Conservation (phyloP, 64 coral and sea anemone species). For the Pocillopora damicornis region DNA sequence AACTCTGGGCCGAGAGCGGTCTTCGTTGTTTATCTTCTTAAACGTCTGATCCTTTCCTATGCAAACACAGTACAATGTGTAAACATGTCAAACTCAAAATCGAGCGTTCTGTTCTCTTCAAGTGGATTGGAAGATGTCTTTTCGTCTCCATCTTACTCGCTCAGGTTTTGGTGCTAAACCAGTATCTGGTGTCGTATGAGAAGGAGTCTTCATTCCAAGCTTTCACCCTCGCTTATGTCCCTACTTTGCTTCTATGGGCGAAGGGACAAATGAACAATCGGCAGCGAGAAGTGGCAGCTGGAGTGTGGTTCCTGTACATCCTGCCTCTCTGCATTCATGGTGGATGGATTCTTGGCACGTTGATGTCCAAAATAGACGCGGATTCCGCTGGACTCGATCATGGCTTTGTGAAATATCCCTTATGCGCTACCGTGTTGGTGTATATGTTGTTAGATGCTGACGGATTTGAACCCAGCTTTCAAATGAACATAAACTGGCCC, state of each 20-base stretch:
- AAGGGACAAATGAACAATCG: conserved; percentile 31
- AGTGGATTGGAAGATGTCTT: conserved; percentile 28
- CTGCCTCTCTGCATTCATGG: conserved; percentile 27
- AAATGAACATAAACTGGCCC: conserved; percentile 26
- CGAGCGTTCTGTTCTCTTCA: conserved; percentile 6
- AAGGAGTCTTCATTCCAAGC: conserved; percentile 18
- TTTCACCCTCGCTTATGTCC: conserved; percentile 13
- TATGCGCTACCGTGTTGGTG: not conserved
- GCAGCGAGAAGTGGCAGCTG: conserved; percentile 20
- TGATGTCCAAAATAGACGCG: conserved; percentile 9
- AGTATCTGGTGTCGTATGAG: conserved; percentile 18
- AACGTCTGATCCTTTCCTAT: not conserved
- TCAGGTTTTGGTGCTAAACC: conserved; percentile 17
- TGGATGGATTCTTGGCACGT: conserved; percentile 21
- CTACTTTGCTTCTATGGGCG: conserved; percentile 16
- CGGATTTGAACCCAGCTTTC: not conserved
- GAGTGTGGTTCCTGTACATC: conserved; percentile 24
- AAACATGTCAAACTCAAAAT: not conserved
- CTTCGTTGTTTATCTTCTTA: conserved; percentile 11
- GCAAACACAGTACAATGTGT: conserved; percentile 34
- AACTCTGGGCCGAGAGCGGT: not conserved
- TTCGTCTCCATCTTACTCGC: not conserved
- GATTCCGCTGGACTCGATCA: conserved; percentile 10
- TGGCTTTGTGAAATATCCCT: conserved; percentile 21
- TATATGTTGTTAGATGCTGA: conserved; percentile 4